Percentiles rank a stretch among this genome's conserved stretches.
phyloP scores from a whole-genome alignment of 2,888 invertebrate species.

The Linnaemya tessellans region DNA sequence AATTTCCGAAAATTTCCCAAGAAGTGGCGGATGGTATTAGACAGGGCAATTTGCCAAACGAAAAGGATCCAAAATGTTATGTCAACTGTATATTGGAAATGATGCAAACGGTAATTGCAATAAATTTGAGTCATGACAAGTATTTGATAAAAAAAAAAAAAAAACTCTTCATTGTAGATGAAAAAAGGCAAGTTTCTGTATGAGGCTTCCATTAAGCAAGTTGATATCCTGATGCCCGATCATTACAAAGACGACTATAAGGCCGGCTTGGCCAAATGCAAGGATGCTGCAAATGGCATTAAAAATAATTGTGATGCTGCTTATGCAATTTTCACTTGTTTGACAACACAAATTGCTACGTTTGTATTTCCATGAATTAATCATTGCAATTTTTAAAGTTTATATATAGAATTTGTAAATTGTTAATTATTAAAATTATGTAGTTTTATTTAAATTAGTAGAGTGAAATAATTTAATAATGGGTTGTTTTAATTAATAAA shows the following conservation, averaged over 20 bases:
- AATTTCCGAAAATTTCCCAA: slow-evolving; percentile 83
- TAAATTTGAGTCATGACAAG: neutral
- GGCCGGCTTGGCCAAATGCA: slow-evolving; percentile 78
- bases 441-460: neutral
- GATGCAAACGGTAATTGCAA: slow-evolving; percentile 84
- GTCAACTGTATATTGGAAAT: slow-evolving; percentile 84
- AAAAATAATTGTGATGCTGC: slow-evolving; percentile 82
- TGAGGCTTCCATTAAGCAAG: slow-evolving; percentile 81
- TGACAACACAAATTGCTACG: slow-evolving; percentile 76
- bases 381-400: no score
- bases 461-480: neutral
- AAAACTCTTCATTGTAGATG: slow-evolving; percentile 76
- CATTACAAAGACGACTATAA: slow-evolving; percentile 78
- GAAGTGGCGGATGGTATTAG: slow-evolving; percentile 79
- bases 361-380: slow-evolving; percentile 79
- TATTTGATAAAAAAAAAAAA: no score
- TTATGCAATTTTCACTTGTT: slow-evolving; percentile 77
- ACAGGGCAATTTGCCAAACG: slow-evolving; percentile 78
- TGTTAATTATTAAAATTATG: neutral
- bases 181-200: slow-evolving; percentile 82
- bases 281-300: slow-evolving; percentile 78
- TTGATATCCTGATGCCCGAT: slow-evolving; percentile 82
- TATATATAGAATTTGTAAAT: no score
- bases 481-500: neutral
- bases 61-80: slow-evolving; percentile 84